Evolutionary conservation across 1,140 invertebrate genomes (phyloP).

Genomic region (Cardiocondyla obscurior): DNA sequence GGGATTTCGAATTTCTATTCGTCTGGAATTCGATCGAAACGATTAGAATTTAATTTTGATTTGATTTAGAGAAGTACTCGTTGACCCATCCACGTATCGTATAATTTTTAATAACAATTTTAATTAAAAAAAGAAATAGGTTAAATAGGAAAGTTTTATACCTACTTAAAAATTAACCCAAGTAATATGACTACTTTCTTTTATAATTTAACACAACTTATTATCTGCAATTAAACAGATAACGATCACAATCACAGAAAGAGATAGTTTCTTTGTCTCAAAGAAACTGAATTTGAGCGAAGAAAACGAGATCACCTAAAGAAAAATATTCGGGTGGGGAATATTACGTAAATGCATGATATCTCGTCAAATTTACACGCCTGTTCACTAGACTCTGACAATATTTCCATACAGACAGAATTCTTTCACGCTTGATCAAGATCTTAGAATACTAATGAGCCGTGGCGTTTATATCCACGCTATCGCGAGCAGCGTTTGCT

Average conservation of each 20-base stretch:
- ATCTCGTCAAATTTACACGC: too few relatives aligned
- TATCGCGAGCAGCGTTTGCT: background rate
- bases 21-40: slow-evolving; percentile 16
- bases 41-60: slow-evolving; percentile 16
- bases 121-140: background rate
- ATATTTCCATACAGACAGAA: background rate
- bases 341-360: too few relatives aligned
- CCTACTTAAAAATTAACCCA: background rate
- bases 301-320: too few relatives aligned
- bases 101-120: background rate
- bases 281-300: too few relatives aligned
- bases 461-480: slow-evolving; percentile 28
- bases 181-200: background rate
- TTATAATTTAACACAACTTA: background rate
- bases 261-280: too few relatives aligned
- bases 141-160: background rate
- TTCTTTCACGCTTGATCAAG: slow-evolving; percentile 32
- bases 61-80: background rate
- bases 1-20: background rate
- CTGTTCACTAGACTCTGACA: background rate
- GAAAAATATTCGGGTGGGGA: too few relatives aligned
- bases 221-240: too few relatives aligned
- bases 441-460: slow-evolving; percentile 36
- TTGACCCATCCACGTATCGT: background rate
- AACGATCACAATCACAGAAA: too few relatives aligned